These are phyloP conservation scores for Molanna angustata DNA, from an alignment of 2,888 invertebrate species.

Conservation along the genomic window DNA sequence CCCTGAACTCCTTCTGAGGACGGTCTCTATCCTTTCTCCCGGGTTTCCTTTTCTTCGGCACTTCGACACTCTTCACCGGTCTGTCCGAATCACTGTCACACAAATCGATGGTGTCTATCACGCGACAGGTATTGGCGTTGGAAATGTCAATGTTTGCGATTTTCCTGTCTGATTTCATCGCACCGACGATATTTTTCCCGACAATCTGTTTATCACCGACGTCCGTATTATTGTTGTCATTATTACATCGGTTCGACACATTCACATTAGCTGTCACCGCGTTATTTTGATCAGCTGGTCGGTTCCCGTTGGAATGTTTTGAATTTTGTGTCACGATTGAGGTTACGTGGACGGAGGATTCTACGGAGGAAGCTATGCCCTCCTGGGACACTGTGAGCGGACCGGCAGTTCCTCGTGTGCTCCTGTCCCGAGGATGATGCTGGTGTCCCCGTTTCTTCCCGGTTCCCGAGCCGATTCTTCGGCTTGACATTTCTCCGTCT, in stretches of 20 bases:
- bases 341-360: slow-evolving; percentile 48
- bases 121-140: slow-evolving; percentile 21
- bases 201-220: slow-evolving; percentile 10
- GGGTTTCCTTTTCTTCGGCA: slow-evolving; percentile 19
- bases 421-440: slow-evolving; percentile 70
- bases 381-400: slow-evolving; percentile 11
- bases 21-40: slow-evolving; percentile 18
- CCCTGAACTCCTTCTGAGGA: slow-evolving; percentile 18
- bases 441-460: slow-evolving; percentile 69
- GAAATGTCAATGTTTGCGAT: slow-evolving; percentile 22
- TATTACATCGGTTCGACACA: slow-evolving; percentile 15
- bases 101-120: slow-evolving; percentile 22
- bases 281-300: slow-evolving; percentile 28
- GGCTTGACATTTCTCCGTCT: slow-evolving; percentile 56
- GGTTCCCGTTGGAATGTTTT: slow-evolving; percentile 30
- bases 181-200: slow-evolving; percentile 20
- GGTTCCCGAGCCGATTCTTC: slow-evolving; percentile 44
- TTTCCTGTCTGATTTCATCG: slow-evolving; percentile 40
- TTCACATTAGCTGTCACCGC: slow-evolving; percentile 22
- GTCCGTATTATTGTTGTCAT: slow-evolving; percentile 32
- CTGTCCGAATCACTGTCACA: slow-evolving; percentile 31
- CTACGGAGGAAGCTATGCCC: slow-evolving; percentile 34
- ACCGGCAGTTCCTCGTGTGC: slow-evolving; percentile 50
- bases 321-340: slow-evolving; percentile 37
- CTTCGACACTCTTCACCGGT: slow-evolving; percentile 40